Evolutionary conservation across 2,113 vertebrate genomes (phyloP).

Genomic region (Pyxicephalus adspersus): DNA sequence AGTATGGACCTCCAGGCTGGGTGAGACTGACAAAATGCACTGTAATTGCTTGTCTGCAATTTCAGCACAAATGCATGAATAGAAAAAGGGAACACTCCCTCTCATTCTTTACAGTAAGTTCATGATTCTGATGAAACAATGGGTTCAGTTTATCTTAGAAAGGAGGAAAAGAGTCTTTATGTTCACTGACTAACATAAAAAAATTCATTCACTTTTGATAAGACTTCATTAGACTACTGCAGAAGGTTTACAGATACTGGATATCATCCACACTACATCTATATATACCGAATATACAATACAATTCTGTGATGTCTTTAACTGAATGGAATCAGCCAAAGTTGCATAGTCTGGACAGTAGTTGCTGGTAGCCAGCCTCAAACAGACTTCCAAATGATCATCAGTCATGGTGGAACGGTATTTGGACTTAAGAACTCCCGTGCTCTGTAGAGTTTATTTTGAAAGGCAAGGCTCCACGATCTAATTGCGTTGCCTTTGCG

Average conservation of each 20-base stretch:
- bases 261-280: too few species aligned
- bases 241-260: not conserved
- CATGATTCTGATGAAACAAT: conserved; percentile 15
- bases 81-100: not conserved
- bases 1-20: conserved; percentile 15
- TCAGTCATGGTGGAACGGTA: too few species aligned
- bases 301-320: too few species aligned
- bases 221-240: not conserved
- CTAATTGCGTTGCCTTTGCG: too few species aligned
- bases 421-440: too few species aligned
- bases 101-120: not conserved
- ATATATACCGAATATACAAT: too few species aligned
- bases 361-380: too few species aligned
- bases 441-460: too few species aligned
- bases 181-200: not conserved
- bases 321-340: too few species aligned
- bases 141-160: not conserved
- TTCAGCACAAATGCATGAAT: conserved; percentile 19
- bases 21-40: conserved; percentile 28
- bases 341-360: too few species aligned
- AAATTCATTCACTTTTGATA: not conserved
- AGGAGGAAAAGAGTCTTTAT: not conserved
- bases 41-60: conserved; percentile 20
- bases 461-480: too few species aligned
- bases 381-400: too few species aligned